A percentile compares a stretch with the other conserved stretches of the same genome.
Evolutionary conservation across 2,797 vertebrate species (phyloP).

Genomic region (Etheostoma nigrum): DNA sequence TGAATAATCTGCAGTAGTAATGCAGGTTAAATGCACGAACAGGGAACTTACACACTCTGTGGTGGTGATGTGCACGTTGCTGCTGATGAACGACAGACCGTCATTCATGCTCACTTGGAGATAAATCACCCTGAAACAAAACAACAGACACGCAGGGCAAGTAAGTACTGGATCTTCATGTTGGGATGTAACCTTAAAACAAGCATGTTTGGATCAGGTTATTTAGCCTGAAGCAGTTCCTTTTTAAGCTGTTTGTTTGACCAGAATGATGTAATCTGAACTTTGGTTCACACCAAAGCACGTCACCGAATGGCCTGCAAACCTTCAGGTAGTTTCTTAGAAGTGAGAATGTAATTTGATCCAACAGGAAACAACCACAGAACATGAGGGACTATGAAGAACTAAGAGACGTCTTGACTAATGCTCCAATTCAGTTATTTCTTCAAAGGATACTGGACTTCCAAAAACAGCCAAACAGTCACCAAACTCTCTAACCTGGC

Average conservation of each 20-base stretch:
- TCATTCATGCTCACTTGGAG: constrained; percentile 96
- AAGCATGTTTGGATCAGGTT: neutral
- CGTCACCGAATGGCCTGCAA: constrained; percentile 1
- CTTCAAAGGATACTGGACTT: neutral
- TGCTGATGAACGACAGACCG: constrained; percentile 93
- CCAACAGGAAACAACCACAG: constrained; percentile 30
- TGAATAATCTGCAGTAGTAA: neutral
- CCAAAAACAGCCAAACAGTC: too few relatives aligned
- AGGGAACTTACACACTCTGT: constrained; percentile 89
- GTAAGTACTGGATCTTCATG: neutral
- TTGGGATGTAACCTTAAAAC: neutral
- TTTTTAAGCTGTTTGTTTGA: constrained; percentile 9
- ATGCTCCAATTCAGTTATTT: neutral
- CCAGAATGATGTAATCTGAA: constrained; percentile 47
- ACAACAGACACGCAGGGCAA: constrained; percentile 38
- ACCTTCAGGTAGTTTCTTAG: constrained; percentile 20
- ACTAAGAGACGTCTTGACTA: neutral
- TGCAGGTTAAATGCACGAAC: neutral
- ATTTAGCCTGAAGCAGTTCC: constrained; percentile 41
- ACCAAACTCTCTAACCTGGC: constrained; percentile 3
- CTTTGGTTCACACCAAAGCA: constrained; percentile 31
- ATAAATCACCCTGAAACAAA: constrained; percentile 89
- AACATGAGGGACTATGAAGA: constrained; percentile 12
- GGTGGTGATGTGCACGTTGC: constrained; percentile 91
- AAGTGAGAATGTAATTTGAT: constrained; percentile 27